phyloP scores from a whole-genome alignment of 2,113 vertebrate genomes.

The Ailurus styani region DNA sequence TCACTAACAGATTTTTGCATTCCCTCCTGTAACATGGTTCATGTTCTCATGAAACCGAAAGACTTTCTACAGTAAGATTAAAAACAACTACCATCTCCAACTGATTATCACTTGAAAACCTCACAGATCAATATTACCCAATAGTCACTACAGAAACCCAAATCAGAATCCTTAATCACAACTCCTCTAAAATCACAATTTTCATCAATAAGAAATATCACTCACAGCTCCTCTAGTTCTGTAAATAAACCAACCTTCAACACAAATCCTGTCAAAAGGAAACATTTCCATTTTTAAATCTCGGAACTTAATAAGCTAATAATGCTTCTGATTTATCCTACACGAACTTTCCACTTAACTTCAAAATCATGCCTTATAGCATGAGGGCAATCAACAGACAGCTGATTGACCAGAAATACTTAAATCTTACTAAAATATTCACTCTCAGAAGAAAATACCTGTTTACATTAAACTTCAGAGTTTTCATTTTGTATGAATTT shows the following conservation, averaged over 20 bases:
- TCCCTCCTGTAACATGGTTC: background rate
- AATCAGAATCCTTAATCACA: background rate
- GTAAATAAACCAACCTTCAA: background rate
- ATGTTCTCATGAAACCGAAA: background rate
- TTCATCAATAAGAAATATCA: background rate
- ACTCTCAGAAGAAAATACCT: background rate
- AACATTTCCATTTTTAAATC: constrained; percentile 4
- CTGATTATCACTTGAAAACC: background rate
- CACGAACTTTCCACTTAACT: background rate
- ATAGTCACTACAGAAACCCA: background rate
- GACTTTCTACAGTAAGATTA: background rate
- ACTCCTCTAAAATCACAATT: constrained; percentile 14
- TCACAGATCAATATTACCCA: background rate
- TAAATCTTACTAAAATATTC: background rate
- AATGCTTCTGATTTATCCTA: constrained; percentile 1
- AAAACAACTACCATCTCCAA: constrained; percentile 1
- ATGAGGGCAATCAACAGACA: background rate
- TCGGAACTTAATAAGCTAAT: background rate
- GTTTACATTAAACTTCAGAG: background rate
- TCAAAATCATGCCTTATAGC: background rate
- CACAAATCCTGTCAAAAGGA: background rate
- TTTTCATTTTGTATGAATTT: background rate
- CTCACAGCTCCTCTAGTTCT: background rate
- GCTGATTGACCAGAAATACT: background rate
- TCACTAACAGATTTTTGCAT: background rate